Base-by-base conservation (phyloP, 2,797 vertebrate species). In the Anomalospiza imberbis region DNA sequence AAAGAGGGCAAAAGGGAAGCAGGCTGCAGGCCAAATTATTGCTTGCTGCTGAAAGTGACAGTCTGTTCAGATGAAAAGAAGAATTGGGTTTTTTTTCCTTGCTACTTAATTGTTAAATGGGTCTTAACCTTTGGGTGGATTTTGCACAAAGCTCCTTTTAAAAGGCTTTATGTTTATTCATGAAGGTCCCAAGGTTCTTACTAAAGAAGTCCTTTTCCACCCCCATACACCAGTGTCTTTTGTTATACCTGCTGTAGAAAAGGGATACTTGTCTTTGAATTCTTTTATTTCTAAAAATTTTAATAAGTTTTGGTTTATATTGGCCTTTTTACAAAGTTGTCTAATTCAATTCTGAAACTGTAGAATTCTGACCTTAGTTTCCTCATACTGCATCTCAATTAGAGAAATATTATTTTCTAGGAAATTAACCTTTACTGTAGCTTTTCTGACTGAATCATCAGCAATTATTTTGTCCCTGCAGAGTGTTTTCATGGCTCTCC, bases 351-450 rank as follows among this genome's bases (percentile, higher is more conserved):
- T 84, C 62, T 81, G 73, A 84, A 91, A 53, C 32, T 36, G 88
- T 28, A 75, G 26, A 85, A 78, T 74, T 95, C 62, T 38, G 58
- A 68, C 17, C 70, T 91, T 22, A 55, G 21, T 53, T 88, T 91
- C 66, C 53, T 86, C 47, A 50, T 32, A 3, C 17, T 70, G 70
- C 42, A 73, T 45, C 36, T 84, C 82, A 75, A 38, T 70, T 83
- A 92, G 84, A 92, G 54, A 91, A 94, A 70, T 70, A 50, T 40
- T 79, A 14, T 91, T 93, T 93, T 94, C 82, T 68, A 76, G 87
- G 40, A 84, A 66, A 91, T 93, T 96, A 96, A 90, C 87, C 79
- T 95, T 96, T 96, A 93, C 78, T 94, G 74, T 71, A 26, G 1
- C 53, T 94, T 79, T 85, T 60, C 79, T 88, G 91, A 76, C 85